phyloP scores from a whole-genome alignment of 2,888 invertebrate species.

The Calephelis perditalis region DNA sequence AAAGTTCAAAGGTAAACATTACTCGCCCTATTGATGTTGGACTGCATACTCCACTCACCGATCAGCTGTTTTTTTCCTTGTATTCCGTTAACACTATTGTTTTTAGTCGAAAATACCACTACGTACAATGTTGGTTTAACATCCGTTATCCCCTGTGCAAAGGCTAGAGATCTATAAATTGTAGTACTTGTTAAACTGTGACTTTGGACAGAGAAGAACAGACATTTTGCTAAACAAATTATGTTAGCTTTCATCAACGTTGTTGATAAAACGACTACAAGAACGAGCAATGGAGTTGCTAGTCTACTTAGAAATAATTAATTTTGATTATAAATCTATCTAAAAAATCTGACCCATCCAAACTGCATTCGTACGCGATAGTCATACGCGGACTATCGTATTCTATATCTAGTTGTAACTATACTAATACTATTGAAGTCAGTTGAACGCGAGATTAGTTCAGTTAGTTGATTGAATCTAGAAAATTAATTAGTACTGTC shows the following conservation, averaged over 20 bases:
- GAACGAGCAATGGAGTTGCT: conserved; percentile 69
- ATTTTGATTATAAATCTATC: conserved; percentile 60
- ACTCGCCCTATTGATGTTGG: conserved; percentile 72
- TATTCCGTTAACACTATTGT: conserved; percentile 46
- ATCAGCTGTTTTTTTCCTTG: conserved; percentile 55
- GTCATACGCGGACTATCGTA: conserved; percentile 48
- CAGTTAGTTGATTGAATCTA: not conserved
- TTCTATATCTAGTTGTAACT: conserved; percentile 48
- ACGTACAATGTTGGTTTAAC: conserved; percentile 29
- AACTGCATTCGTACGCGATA: conserved; percentile 50
- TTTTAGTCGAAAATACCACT: conserved; percentile 29
- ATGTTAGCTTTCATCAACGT: conserved; percentile 1
- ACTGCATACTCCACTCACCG: conserved; percentile 55
- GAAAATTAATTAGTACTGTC: not conserved
- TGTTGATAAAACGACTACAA: conserved; percentile 1
- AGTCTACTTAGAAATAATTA: conserved; percentile 54
- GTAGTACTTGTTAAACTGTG: not conserved
- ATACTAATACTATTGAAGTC: conserved; percentile 4
- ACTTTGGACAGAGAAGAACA: conserved; percentile 7
- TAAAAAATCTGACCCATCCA: conserved; percentile 74
- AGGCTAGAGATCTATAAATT: not conserved
- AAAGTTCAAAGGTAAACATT: conserved; percentile 62
- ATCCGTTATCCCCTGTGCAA: conserved; percentile 21
- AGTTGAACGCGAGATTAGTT: not conserved
- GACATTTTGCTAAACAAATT: not conserved